phyloP scores from a whole-genome alignment of 1,140 invertebrate genomes.

The Spodoptera frugiperda region DNA sequence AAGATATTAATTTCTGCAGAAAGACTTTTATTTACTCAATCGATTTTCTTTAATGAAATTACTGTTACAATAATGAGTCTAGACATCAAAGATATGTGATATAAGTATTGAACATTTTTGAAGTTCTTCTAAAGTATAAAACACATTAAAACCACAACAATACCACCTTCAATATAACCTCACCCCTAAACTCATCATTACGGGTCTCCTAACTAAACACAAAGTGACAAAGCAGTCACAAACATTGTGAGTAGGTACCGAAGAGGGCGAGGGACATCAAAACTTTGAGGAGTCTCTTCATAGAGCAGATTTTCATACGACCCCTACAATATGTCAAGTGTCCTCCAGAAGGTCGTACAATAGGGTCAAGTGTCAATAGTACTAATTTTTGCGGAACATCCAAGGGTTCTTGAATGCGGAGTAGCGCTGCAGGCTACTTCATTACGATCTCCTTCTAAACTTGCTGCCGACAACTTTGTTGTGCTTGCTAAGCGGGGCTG shows the following conservation, averaged over 20 bases:
- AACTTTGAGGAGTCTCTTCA: constrained; percentile 19
- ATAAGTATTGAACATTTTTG: too few relatives aligned
- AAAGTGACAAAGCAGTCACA: constrained; percentile 2
- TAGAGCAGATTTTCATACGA: constrained; percentile 30
- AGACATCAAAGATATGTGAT: too few relatives aligned
- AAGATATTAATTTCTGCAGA: too few relatives aligned
- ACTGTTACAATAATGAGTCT: too few relatives aligned
- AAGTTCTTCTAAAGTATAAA: too few relatives aligned
- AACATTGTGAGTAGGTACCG: background rate
- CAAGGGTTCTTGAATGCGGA: background rate
- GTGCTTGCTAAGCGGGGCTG: background rate
- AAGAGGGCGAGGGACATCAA: constrained; percentile 8
- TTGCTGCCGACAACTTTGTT: constrained; percentile 5
- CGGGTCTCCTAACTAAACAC: background rate
- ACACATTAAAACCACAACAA: too few relatives aligned
- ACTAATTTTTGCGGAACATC: constrained; percentile 33
- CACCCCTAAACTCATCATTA: background rate
- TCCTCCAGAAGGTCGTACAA: constrained; percentile 2
- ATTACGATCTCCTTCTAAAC: constrained; percentile 1
- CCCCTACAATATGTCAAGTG: constrained; percentile 14
- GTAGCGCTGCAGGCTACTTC: constrained; percentile 2
- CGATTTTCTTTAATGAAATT: too few relatives aligned
- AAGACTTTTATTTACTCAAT: too few relatives aligned
- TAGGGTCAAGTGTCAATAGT: constrained; percentile 41
- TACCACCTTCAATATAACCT: too few relatives aligned